Evolutionary conservation across 2,888 invertebrate species (phyloP).

Genomic region (Branchipolynoe longqiensis): DNA sequence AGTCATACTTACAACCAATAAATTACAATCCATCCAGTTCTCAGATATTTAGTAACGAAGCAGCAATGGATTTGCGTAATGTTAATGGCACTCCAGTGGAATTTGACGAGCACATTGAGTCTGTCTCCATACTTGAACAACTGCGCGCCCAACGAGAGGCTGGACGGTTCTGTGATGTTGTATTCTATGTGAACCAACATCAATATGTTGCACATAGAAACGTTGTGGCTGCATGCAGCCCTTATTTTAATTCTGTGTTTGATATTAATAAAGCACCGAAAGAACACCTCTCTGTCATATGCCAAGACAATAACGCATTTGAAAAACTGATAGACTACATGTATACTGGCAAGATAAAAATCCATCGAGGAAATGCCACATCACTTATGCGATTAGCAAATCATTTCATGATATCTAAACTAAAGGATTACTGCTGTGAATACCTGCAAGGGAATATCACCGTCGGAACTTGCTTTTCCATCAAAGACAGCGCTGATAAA

Average conservation of each 20-base stretch:
- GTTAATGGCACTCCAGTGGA: conserved; percentile 54
- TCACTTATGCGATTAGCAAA: conserved; percentile 86
- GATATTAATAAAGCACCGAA: conserved; percentile 57
- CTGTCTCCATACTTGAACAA: conserved; percentile 51
- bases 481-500: conserved; percentile 85
- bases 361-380: conserved; percentile 85
- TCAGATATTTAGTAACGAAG: not conserved
- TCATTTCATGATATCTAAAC: conserved; percentile 85
- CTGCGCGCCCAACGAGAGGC: conserved; percentile 57
- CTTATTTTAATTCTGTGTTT: conserved; percentile 64
- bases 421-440: conserved; percentile 86
- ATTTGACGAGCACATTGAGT: conserved; percentile 61
- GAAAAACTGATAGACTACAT: conserved; percentile 85
- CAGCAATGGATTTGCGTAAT: conserved; percentile 38
- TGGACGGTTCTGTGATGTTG: conserved; percentile 64
- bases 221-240: conserved; percentile 67
- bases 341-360: conserved; percentile 86
- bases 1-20: too few relatives aligned
- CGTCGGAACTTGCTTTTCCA: conserved; percentile 85
- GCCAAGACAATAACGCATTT: conserved; percentile 85
- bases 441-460: conserved; percentile 86
- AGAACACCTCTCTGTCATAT: conserved; percentile 56
- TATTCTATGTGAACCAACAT: conserved; percentile 58
- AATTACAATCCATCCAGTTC: not conserved
- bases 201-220: conserved; percentile 62